Evolutionary conservation across 1,140 invertebrate genomes (phyloP), one percentile per base, ranked within the genome.

Genomic region (Zaprionus ghesquierei): DNA sequence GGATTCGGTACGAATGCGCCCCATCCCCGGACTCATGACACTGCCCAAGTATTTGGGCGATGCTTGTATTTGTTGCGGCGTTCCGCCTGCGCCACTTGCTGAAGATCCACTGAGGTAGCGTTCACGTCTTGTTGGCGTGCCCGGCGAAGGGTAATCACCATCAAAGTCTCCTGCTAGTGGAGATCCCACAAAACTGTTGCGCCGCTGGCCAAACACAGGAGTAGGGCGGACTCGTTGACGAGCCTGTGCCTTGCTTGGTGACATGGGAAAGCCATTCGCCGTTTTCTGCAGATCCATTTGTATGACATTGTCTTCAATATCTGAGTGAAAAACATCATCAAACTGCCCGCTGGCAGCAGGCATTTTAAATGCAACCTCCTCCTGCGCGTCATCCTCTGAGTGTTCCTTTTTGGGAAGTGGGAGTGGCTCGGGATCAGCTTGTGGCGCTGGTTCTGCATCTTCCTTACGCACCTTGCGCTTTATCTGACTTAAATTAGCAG

Each of bases 1-100:
- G 3, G 92, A 93, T 73, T 94, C 93, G 6, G 93, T 93, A 55
- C 87, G 89, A 29, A 86, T 81, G 10, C 92, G 89, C 0, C 86
- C 79, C 66, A 89, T 56, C 8, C 79, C 84, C 2, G 77, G 84
- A 59, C 84, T 90, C 75, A 51, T 91, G 20, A 80, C 63, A 3
- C 73, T 50, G 55, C 69, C 63, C 33, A 73, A 75, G 50, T 79
- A 84, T 69, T 90, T 90, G 9, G 85, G 80, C 1, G 84, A 89
- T 20, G 65, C 38, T 12, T 78, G 77, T 8, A 55, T 46, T 55
- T 79, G 79, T 51, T 75, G 64, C 0, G 69, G 69, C 3, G 74
- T 77, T 2, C 56, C 78, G 23, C 58, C 61, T 13, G 5, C 55
- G 5, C 55, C 35, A 27, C 62, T 46, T 77, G 68, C 33, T 33